Evolutionary conservation across 2,888 invertebrate genomes (phyloP), one percentile per base, ranked within the genome.

Genomic region (Synergus japonicus): DNA sequence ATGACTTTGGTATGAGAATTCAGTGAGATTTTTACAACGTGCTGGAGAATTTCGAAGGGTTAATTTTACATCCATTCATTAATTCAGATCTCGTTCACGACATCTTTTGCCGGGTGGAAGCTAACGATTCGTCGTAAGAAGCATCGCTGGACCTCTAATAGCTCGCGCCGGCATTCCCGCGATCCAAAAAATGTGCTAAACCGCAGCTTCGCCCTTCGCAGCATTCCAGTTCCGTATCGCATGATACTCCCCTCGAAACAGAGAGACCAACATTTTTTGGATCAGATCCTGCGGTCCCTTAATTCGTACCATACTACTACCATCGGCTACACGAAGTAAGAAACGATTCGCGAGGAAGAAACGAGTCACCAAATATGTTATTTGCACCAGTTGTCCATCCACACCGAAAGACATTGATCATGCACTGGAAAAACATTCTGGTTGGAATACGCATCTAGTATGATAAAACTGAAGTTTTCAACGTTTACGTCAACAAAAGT

Each of bases 91-190:
- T 83, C 82, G 82, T 84, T 83, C 80, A 79, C 67, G 76, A 77
- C 60, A 60, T 54, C 76, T 49, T 22, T 67, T 67, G 54, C 67
- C 29, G 54, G 49, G 29, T 54, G 64, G 43, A 77, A 22, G 54
- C 76, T 37, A 64, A 76, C 54, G 60, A 67, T 54, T 43, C 64
- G 15, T 13, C 81, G 81, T 82, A 86, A 86, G 85, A 88, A 84
- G 81, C 76, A 77, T 49, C 76, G 63, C 76, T 77, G 82, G 73
- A 22, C 81, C 83, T 82, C 88, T 87, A 88, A 88, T 88, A 88
- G 88, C 88, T 88, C 85, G 85, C 85, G 83, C 69, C 84, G 84
- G 83, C 84, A 82, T 83, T 88, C 86, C 83, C 81, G 83, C 83
- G 83, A 85, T 83, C 84, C 82, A 86, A 83, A 83, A 82, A 84